Base-by-base conservation (phyloP, 2,113 vertebrate genomes). In the Pardalotus punctatus region DNA sequence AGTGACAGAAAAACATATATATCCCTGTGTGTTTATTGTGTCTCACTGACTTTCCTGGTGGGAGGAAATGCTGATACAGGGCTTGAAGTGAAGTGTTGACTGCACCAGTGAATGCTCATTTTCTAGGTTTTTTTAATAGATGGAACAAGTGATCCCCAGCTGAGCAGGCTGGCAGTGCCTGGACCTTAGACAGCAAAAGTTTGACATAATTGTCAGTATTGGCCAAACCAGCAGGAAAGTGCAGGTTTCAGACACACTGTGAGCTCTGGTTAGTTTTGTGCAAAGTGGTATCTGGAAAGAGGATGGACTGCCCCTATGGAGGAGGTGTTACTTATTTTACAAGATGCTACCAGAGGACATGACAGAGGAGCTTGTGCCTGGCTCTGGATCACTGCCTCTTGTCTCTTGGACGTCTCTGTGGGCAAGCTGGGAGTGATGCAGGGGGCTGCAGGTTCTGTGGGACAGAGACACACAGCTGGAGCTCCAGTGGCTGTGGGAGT, bases 361-460 rank as follows among this genome's bases (percentile, higher is more conserved):
- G n/a, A 47, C 24, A 66, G 42, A 22, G 53, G 70, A 36, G 33
- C 4, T 0, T 5, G 14, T 54, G 50, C 43, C 35, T 61, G 56
- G 48, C 20, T 69, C 45, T 28, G 73, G 51, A 13, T 85, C 6
- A 0, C 45, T 74, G 70, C 42, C 54, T 62, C 1, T 3, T 47
- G 22, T 66, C 11, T 50, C 36, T 48, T 50, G 64, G 45, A 15
- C 28, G 18, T 66, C 33, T 29, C 25, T 3, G 2, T n/a, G 10
- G n/a, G 29, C 36, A 43, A 14, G 31, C n/a, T 47, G 56, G 51
- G 72, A 53, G 18, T 1, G 4, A 11, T 15, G 58, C 0, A 4
- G 28, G 33, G 35, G 4, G 11, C 33, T 35, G 18, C 0, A 1
- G 18, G 21, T 38, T 31, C n/a, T 1, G 1, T 24, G 43, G 53